A percentile compares a stretch with the other conserved stretches of the same genome.
These are phyloP conservation scores for Frankliniella intonsa DNA, from an alignment of 2,888 invertebrate genomes.

Conservation along the genomic window DNA sequence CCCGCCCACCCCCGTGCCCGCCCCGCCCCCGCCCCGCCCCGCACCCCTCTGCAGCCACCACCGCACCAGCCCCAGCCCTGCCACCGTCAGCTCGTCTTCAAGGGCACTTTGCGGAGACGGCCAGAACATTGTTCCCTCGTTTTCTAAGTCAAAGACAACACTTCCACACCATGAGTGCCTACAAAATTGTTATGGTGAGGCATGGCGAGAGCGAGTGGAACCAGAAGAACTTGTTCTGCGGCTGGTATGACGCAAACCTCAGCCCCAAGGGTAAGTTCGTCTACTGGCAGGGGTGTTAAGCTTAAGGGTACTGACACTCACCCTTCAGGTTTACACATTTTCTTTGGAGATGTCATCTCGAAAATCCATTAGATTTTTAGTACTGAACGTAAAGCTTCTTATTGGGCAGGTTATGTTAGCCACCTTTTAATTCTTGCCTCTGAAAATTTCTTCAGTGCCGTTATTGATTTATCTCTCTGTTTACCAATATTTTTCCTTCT, in stretches of 20 bases:
- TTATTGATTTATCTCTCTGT: too few species aligned
- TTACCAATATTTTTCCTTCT: not conserved
- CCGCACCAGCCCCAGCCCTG: not conserved
- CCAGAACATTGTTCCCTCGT: not conserved
- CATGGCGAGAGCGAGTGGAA: slow-evolving; percentile 65
- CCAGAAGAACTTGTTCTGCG: slow-evolving; percentile 58
- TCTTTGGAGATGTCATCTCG: not conserved
- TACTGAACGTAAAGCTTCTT: too few species aligned
- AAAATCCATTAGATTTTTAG: not conserved
- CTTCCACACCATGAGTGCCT: slow-evolving; percentile 62
- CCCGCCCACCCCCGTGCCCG: not conserved
- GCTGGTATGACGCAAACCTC: slow-evolving; percentile 59
- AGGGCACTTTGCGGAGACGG: not conserved
- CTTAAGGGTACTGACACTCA: not conserved
- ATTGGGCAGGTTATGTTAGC: not conserved
- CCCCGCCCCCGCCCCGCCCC: not conserved
- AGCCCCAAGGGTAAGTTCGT: slow-evolving; percentile 52
- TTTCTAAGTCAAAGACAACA: not conserved
- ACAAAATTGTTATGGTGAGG: slow-evolving; percentile 58
- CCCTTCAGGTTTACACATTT: not conserved
- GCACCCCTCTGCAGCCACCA: not conserved
- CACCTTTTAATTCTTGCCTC: too few species aligned
- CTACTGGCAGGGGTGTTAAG: not conserved
- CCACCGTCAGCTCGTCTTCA: not conserved
- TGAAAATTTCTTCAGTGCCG: too few species aligned